A percentile compares a stretch with the other conserved stretches of the same genome.
phyloP scores from a whole-genome alignment of 1,140 invertebrate genomes.

The Leptonema lineaticorne region DNA sequence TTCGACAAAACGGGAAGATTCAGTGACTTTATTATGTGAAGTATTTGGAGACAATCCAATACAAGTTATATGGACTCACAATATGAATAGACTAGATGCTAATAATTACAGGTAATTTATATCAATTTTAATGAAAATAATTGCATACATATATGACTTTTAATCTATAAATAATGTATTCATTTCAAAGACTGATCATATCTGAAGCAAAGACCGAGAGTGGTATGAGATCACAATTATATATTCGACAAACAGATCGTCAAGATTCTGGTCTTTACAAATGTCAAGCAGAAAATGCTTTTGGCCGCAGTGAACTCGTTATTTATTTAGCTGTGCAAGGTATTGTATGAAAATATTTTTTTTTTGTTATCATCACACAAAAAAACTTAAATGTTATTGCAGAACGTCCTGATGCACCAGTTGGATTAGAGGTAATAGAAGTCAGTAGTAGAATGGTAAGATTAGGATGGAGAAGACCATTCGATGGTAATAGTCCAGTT shows the following conservation, averaged over 20 bases:
- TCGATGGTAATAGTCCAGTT: conserved; percentile 80
- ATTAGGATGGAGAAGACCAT: conserved; percentile 72
- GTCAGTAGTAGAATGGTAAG: conserved; percentile 70
- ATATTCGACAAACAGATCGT: conserved; percentile 66
- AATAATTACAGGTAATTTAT: conserved; percentile 61
- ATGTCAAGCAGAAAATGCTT: conserved; percentile 81
- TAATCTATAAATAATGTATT: background rate
- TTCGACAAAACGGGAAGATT: conserved; percentile 68
- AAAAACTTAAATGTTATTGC: conserved; percentile 32
- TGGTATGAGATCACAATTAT: conserved; percentile 68
- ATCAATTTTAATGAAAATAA: background rate
- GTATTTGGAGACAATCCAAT: conserved; percentile 85
- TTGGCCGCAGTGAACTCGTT: conserved; percentile 78
- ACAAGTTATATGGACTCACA: conserved; percentile 74
- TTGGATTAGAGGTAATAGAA: conserved; percentile 64
- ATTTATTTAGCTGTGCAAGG: conserved; percentile 84
- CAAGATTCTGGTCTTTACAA: conserved; percentile 83
- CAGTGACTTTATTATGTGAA: conserved; percentile 72
- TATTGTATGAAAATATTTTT: conserved; percentile 45
- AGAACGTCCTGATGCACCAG: conserved; percentile 75
- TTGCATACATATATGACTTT: background rate
- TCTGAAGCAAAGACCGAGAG: conserved; percentile 69
- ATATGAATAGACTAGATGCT: conserved; percentile 61
- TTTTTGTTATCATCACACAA: background rate
- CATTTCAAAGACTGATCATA: conserved; percentile 51